Evolutionary conservation across 1,140 invertebrate genomes (phyloP).

Genomic region (Pseudachorutes palmiensis): DNA sequence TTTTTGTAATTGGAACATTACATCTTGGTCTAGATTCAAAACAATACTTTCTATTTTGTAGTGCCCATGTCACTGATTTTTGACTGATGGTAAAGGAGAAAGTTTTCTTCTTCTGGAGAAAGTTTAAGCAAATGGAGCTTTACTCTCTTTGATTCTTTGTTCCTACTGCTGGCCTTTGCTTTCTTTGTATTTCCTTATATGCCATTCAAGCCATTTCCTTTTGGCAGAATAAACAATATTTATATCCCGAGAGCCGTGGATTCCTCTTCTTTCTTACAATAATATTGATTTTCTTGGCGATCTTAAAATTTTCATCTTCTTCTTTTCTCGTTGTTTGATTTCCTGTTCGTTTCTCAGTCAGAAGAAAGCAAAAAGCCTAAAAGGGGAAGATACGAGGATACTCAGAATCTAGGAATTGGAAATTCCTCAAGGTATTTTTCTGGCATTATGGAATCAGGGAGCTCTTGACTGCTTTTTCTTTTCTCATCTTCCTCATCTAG

Average conservation of each 20-base stretch:
- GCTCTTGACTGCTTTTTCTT: background rate
- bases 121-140: too few relatives aligned
- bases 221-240: conserved; percentile 14
- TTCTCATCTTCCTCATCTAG: background rate
- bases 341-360: conserved; percentile 1
- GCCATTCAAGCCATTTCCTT: conserved; percentile 4
- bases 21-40: too few relatives aligned
- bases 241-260: background rate
- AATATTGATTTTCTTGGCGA: conserved; percentile 7
- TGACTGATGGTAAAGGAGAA: too few relatives aligned
- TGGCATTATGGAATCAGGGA: background rate
- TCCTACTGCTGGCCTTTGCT: too few relatives aligned
- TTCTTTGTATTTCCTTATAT: background rate
- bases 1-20: too few relatives aligned
- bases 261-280: background rate
- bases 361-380: background rate
- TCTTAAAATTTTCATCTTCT: conserved; percentile 3
- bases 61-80: too few relatives aligned
- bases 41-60: too few relatives aligned
- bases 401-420: background rate
- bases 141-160: too few relatives aligned
- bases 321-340: conserved; percentile 6
- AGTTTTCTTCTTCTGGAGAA: background rate
- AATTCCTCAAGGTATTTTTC: conserved; percentile 11
- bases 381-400: background rate